A percentile compares a stretch with the other conserved stretches of the same genome.
Conservation (phyloP, 1,140 invertebrate genomes). For the Bacillus rossius region DNA sequence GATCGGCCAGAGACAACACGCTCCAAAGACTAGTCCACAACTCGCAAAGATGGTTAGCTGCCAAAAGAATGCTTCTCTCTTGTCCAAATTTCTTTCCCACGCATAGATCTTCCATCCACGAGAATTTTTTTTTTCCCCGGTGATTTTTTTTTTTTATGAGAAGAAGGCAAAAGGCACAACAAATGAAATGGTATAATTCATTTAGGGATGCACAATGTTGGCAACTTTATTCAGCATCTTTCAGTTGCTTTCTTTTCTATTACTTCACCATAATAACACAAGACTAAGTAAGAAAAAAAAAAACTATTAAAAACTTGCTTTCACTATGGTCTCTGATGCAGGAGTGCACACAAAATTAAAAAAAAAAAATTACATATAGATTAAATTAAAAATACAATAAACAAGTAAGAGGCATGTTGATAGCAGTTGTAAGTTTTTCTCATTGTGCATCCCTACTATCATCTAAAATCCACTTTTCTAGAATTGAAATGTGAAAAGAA, state of each 20-base stretch:
- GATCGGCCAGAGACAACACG: neutral
- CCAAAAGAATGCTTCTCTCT: neutral
- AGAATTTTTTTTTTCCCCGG: too few relatives aligned
- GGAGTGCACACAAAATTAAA: neutral
- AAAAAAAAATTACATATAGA: neutral
- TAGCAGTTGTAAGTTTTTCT: neutral
- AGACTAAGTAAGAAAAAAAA: neutral
- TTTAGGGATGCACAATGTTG: conserved; percentile 23
- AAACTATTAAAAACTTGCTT: neutral
- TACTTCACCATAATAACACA: neutral
- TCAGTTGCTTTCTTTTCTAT: neutral
- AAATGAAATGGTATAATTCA: neutral
- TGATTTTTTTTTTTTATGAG: too few relatives aligned
- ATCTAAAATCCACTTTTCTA: too few relatives aligned
- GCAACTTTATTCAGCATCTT: neutral
- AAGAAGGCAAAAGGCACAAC: neutral
- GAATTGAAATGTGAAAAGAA: too few relatives aligned
- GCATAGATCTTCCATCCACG: too few relatives aligned
- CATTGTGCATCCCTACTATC: conserved; percentile 10
- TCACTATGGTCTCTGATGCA: conserved; percentile 11
- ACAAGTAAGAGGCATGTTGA: neutral
- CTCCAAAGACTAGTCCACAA: neutral
- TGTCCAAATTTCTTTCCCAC: too few relatives aligned
- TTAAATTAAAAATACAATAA: neutral
- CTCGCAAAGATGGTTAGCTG: neutral